These are phyloP conservation scores for Clarias gariepinus DNA, from an alignment of 2,113 vertebrate genomes.

Conservation along the genomic window DNA sequence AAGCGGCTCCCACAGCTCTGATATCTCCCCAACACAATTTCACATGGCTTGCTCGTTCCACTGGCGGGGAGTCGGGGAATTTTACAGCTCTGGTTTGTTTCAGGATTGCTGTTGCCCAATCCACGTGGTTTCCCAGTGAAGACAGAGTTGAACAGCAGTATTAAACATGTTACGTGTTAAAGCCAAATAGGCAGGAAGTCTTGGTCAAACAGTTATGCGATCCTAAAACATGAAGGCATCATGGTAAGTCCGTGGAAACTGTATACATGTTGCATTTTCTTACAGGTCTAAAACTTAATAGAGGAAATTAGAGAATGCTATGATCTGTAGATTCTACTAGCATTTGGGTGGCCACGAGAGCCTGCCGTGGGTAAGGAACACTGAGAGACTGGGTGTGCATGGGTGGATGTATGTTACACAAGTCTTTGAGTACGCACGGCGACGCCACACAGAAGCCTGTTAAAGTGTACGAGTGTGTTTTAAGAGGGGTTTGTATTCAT, in stretches of 20 bases:
- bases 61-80: constrained; percentile 61
- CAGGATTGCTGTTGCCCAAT: constrained; percentile 67
- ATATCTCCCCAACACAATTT: constrained; percentile 58
- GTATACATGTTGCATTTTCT: constrained; percentile 57
- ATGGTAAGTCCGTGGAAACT: constrained; percentile 61
- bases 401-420: constrained; percentile 34
- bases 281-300: constrained; percentile 70
- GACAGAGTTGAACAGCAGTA: constrained; percentile 65
- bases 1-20: constrained; percentile 53
- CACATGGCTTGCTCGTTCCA: constrained; percentile 60
- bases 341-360: constrained; percentile 64
- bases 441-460: constrained; percentile 67
- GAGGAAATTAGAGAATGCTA: constrained; percentile 69
- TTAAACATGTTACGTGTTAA: constrained; percentile 59
- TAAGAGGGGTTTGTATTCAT: constrained; percentile 61
- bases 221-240: constrained; percentile 36
- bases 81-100: constrained; percentile 69
- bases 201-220: constrained; percentile 22
- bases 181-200: constrained; percentile 54
- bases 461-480: constrained; percentile 67
- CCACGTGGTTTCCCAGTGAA: constrained; percentile 60
- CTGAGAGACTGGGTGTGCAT: not conserved
- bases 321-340: constrained; percentile 64
- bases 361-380: constrained; percentile 45
- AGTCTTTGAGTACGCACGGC: constrained; percentile 55